Evolutionary conservation across 2,888 invertebrate species (phyloP).

Genomic region (Eulithis prunata): DNA sequence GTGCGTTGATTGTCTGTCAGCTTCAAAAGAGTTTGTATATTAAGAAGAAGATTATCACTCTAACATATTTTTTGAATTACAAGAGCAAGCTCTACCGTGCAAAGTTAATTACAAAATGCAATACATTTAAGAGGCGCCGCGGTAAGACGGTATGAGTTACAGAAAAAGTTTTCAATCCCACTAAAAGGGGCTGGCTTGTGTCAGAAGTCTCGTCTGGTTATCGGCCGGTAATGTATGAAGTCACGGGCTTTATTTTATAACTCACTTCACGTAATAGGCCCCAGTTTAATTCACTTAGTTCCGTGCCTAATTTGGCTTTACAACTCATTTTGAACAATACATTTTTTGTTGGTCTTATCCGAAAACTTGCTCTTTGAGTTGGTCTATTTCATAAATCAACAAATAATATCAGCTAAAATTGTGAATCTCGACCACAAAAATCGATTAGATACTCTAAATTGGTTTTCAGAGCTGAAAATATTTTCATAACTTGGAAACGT

Average conservation of each 20-base stretch:
- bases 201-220: constrained; percentile 84
- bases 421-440: no score
- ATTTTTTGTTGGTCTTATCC: constrained; percentile 9
- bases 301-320: constrained; percentile 66
- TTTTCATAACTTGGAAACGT: no score
- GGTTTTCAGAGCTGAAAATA: no score
- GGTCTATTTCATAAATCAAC: no score
- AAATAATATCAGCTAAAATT: no score
- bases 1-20: no score
- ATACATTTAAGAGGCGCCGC: constrained; percentile 83
- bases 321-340: constrained; percentile 47
- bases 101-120: constrained; percentile 84
- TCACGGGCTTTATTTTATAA: constrained; percentile 82
- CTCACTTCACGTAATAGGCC: constrained; percentile 82
- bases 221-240: constrained; percentile 85
- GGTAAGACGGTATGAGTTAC: constrained; percentile 79
- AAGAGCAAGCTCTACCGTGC: neutral
- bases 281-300: constrained; percentile 75
- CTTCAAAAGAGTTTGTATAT: no score
- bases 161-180: constrained; percentile 85
- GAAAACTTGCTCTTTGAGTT: no score
- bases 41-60: no score
- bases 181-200: constrained; percentile 85
- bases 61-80: no score
- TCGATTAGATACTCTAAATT: no score